Percentiles rank a stretch among this genome's conserved stretches.
phyloP scores from a whole-genome alignment of 2,797 vertebrate species.

The Pangasius djambal region DNA sequence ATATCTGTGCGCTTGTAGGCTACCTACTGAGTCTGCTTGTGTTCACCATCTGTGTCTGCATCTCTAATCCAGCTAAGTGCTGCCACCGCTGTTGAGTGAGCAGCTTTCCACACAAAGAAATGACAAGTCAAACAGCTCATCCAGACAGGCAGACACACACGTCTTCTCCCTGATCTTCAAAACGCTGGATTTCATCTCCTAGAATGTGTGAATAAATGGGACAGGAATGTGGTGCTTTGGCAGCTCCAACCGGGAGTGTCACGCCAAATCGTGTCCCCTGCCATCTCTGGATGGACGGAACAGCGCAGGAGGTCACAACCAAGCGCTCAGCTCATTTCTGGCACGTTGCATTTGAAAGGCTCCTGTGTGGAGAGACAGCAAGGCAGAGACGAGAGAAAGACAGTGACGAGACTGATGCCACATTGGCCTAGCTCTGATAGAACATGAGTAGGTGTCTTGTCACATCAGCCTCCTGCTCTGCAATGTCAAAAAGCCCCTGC shows the following conservation, averaged over 20 bases:
- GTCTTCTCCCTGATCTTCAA: slow-evolving; percentile 80
- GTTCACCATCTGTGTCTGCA: slow-evolving; percentile 41
- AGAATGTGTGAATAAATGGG: slow-evolving; percentile 82
- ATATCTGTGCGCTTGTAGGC: slow-evolving; percentile 24
- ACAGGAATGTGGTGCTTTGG: slow-evolving; percentile 85
- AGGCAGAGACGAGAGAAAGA: slow-evolving; percentile 67
- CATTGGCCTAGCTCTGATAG: slow-evolving; percentile 72
- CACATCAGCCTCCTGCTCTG: slow-evolving; percentile 74
- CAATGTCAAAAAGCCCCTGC: slow-evolving; percentile 63
- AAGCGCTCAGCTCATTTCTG: slow-evolving; percentile 52
- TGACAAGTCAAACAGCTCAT: slow-evolving; percentile 74
- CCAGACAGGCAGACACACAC: slow-evolving; percentile 81
- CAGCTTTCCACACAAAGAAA: slow-evolving; percentile 70
- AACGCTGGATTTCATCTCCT: slow-evolving; percentile 74
- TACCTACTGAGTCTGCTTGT: slow-evolving; percentile 44
- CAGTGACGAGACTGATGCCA: slow-evolving; percentile 70
- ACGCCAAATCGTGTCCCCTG: slow-evolving; percentile 81
- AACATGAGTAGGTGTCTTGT: slow-evolving; percentile 80
- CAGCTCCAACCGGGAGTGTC: slow-evolving; percentile 84
- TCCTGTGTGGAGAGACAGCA: slow-evolving; percentile 42
- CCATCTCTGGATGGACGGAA: slow-evolving; percentile 75
- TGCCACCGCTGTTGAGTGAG: slow-evolving; percentile 68
- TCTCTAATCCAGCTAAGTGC: slow-evolving; percentile 55
- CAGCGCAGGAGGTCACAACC: slow-evolving; percentile 76
- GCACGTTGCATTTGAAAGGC: slow-evolving; percentile 46